Percentiles rank a stretch among this genome's conserved stretches.
These are phyloP conservation scores for Crotalus viridis DNA, from an alignment of 2,113 vertebrate species.

Conservation along the genomic window DNA sequence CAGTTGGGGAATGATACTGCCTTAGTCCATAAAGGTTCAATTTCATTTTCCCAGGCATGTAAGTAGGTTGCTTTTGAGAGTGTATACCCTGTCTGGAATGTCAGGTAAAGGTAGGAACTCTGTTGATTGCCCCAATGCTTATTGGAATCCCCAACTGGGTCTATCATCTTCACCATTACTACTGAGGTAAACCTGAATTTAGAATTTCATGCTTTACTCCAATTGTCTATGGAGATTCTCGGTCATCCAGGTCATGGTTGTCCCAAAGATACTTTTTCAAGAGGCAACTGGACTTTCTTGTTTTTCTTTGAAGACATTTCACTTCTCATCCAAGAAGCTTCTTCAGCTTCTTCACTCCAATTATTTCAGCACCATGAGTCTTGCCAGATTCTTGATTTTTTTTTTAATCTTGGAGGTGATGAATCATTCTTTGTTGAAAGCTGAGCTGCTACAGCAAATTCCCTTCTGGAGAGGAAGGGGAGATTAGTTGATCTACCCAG, in stretches of 20 bases:
- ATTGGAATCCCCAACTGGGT: neutral
- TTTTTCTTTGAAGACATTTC: too few species aligned
- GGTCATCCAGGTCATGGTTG: too few species aligned
- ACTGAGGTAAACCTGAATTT: neutral
- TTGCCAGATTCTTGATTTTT: neutral
- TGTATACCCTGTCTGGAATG: neutral
- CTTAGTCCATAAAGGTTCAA: neutral
- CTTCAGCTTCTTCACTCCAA: neutral
- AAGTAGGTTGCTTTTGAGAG: neutral
- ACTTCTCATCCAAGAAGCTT: too few species aligned
- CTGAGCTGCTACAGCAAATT: neutral
- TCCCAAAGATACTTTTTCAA: too few species aligned
- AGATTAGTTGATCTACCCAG: neutral
- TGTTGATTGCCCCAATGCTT: neutral
- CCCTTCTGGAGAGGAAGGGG: neutral
- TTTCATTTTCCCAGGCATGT: neutral
- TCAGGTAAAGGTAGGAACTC: neutral
- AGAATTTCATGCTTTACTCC: neutral
- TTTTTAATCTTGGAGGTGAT: neutral
- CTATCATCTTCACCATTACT: neutral
- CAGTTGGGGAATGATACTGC: neutral
- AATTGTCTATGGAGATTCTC: neutral
- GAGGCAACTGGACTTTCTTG: too few species aligned
- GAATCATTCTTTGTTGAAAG: neutral
- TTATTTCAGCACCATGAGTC: neutral